Percentiles rank a stretch among this genome's conserved stretches.
Conservation (phyloP, 2,888 invertebrate species). For the Brachypalpus laphriformis region DNA sequence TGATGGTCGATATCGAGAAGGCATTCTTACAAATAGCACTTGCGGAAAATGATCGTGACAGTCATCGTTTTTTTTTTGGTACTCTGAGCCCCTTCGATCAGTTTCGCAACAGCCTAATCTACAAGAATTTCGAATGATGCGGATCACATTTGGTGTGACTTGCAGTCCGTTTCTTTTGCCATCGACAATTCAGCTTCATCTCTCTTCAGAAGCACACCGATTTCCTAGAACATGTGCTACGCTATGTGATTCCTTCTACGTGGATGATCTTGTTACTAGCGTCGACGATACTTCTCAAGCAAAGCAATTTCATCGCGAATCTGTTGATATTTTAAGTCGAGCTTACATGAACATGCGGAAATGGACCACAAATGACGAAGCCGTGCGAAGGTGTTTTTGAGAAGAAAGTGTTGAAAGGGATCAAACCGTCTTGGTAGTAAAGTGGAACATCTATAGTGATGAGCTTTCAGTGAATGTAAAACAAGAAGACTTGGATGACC, state of each 20-base stretch:
- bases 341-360: constrained; percentile 36
- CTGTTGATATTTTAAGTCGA: neutral
- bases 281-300: neutral
- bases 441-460: too few relatives aligned
- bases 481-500: neutral
- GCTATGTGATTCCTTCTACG: neutral
- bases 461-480: neutral
- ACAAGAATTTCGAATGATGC: constrained; percentile 24
- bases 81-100: neutral
- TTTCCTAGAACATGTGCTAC: constrained; percentile 8
- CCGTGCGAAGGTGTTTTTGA: neutral
- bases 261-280: constrained; percentile 16
- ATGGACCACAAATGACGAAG: constrained; percentile 8
- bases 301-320: neutral
- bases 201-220: neutral
- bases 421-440: too few relatives aligned
- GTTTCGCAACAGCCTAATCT: neutral
- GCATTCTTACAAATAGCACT: constrained; percentile 15
- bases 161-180: constrained; percentile 30
- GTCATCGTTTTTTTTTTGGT: too few relatives aligned
- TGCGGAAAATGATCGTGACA: constrained; percentile 10
- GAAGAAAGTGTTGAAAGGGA: too few relatives aligned
- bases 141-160: constrained; percentile 38
- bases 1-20: constrained; percentile 22
- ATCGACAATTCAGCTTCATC: neutral